phyloP scores from a whole-genome alignment of 2,113 vertebrate species.

The Osmerus eperlanus region DNA sequence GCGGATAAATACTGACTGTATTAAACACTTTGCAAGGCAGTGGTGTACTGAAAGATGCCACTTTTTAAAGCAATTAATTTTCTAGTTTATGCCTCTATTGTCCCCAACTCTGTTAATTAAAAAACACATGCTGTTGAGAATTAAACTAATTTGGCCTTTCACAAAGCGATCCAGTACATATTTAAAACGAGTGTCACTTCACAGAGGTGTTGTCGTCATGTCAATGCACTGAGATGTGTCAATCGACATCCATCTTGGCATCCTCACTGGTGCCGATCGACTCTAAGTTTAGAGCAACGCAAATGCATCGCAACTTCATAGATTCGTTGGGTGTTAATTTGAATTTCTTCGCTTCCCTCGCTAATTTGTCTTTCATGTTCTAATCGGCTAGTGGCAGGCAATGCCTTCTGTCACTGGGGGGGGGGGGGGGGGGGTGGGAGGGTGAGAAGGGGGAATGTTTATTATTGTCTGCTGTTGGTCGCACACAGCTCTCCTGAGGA shows the following conservation, averaged over 20 bases:
- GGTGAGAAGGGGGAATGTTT: not conserved
- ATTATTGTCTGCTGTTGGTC: not conserved
- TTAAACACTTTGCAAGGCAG: slow-evolving; percentile 14
- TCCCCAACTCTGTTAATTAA: slow-evolving; percentile 18
- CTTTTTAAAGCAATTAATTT: slow-evolving; percentile 22
- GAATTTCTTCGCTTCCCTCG: slow-evolving; percentile 47
- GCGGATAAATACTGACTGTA: slow-evolving; percentile 1
- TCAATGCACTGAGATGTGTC: too few relatives aligned
- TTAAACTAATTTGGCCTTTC: slow-evolving; percentile 13
- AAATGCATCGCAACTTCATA: too few relatives aligned
- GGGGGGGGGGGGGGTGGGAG: not conserved
- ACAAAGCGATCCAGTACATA: slow-evolving; percentile 3
- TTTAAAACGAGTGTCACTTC: not conserved
- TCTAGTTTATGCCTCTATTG: slow-evolving; percentile 8
- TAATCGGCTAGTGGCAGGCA: slow-evolving; percentile 41
- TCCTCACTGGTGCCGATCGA: too few relatives aligned
- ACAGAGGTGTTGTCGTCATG: too few relatives aligned
- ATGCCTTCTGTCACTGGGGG: not conserved
- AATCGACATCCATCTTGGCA: too few relatives aligned
- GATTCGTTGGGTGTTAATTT: slow-evolving; percentile 56
- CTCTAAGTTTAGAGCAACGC: too few relatives aligned
- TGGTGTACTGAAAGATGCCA: not conserved
- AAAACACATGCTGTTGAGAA: slow-evolving; percentile 20
- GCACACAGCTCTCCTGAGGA: not conserved
- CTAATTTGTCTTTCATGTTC: slow-evolving; percentile 53